A percentile compares a stretch with the other conserved stretches of the same genome.
Evolutionary conservation across 2,888 invertebrate species (phyloP).

Genomic region (Andrena bucephala): DNA sequence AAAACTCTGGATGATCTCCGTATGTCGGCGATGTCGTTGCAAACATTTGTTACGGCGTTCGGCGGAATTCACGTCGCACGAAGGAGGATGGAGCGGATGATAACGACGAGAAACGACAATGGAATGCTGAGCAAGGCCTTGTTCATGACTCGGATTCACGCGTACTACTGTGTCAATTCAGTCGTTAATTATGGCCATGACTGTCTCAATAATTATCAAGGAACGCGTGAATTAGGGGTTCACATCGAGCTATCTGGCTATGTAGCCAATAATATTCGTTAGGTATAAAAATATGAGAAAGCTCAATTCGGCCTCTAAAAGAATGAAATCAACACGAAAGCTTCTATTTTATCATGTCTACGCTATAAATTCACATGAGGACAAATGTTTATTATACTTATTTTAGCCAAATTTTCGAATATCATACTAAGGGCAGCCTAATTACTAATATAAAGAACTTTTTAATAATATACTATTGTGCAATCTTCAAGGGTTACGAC

Average conservation of each 20-base stretch:
- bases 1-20: slow-evolving; percentile 77
- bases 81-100: neutral
- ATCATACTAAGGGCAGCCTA: too few relatives aligned
- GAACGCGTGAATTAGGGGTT: neutral
- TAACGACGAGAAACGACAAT: neutral
- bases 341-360: too few relatives aligned
- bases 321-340: too few relatives aligned
- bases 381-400: too few relatives aligned
- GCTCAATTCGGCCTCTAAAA: too few relatives aligned
- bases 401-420: too few relatives aligned
- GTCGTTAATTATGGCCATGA: slow-evolving; percentile 30
- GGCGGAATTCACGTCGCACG: neutral
- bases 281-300: too few relatives aligned
- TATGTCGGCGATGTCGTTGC: slow-evolving; percentile 17
- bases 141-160: neutral
- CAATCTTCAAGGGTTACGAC: too few relatives aligned
- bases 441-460: too few relatives aligned
- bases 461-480: too few relatives aligned
- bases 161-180: slow-evolving; percentile 29
- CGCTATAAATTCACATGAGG: too few relatives aligned
- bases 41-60: neutral
- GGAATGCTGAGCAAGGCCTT: neutral
- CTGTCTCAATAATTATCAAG: slow-evolving; percentile 36
- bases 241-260: neutral
- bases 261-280: too few relatives aligned